Evolutionary conservation across 2,797 vertebrate genomes (phyloP).

Genomic region (Acanthiza pusilla): DNA sequence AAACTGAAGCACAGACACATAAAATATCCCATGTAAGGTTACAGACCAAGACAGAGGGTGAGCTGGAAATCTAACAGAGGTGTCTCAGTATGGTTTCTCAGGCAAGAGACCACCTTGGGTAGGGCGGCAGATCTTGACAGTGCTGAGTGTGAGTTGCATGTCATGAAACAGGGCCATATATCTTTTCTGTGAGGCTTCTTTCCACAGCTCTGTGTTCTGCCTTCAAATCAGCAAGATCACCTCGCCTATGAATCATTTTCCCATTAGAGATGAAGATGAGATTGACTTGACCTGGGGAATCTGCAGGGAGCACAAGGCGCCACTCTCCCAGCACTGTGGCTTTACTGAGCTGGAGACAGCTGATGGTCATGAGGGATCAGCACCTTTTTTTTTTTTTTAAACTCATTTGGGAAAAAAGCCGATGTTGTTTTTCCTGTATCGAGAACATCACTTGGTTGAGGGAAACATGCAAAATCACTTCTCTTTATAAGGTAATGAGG

Average conservation of each 20-base stretch:
- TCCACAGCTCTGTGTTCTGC: neutral
- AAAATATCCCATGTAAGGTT: neutral
- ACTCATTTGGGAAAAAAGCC: neutral
- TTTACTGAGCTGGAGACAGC: neutral
- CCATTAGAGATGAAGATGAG: conserved; percentile 6
- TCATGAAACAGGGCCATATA: neutral
- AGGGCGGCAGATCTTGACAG: neutral
- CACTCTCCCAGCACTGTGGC: fast-evolving
- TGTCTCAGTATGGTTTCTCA: neutral
- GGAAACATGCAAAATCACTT: conserved; percentile 5
- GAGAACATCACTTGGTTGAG: neutral
- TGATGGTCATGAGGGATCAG: neutral
- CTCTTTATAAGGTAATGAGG: neutral
- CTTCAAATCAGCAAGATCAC: conserved; percentile 1
- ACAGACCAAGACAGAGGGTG: neutral
- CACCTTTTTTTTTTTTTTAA: neutral
- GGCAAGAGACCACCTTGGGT: neutral
- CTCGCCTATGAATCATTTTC: neutral
- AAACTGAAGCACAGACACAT: neutral
- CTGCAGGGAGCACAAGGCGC: neutral
- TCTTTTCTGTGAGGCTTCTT: conserved; percentile 9
- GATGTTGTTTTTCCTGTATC: neutral
- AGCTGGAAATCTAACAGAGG: neutral
- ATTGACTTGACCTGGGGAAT: neutral
- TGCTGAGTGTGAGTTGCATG: neutral